Conservation (phyloP, 35 echinoderm and acorn worm species). For the Ptychodera flava region DNA sequence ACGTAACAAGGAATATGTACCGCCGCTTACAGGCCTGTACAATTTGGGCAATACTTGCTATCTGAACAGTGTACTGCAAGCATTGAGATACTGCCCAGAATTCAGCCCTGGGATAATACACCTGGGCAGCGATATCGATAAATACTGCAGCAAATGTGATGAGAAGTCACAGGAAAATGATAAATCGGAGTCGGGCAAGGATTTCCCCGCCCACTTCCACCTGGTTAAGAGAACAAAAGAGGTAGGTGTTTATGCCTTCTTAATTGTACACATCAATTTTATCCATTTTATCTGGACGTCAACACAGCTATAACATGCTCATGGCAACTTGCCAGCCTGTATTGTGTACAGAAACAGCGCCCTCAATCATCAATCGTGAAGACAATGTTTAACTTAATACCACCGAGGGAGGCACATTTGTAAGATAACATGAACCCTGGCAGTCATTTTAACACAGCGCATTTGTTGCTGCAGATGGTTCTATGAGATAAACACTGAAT, state of each 20-base stretch:
- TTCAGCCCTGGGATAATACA: constrained; percentile 50
- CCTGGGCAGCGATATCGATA: constrained; percentile 4
- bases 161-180: neutral
- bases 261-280: neutral
- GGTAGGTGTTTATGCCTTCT: constrained; percentile 17
- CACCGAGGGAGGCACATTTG: neutral
- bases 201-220: constrained; percentile 8
- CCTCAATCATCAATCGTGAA: too few relatives aligned
- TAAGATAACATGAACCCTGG: constrained; percentile 25
- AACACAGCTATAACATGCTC: neutral
- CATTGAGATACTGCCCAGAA: constrained; percentile 66
- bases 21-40: constrained; percentile 71
- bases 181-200: neutral
- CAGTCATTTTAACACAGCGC: neutral
- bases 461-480: too few relatives aligned
- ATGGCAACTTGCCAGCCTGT: too few relatives aligned
- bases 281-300: neutral
- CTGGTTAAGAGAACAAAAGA: constrained; percentile 34
- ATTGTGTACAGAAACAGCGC: too few relatives aligned
- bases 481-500: too few relatives aligned
- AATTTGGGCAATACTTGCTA: constrained; percentile 97
- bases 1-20: neutral
- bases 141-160: neutral
- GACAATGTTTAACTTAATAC: neutral
- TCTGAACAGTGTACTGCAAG: constrained; percentile 60